Conservation (phyloP, 2,888 invertebrate species). For the Dryocosmus kuriphilus region DNA sequence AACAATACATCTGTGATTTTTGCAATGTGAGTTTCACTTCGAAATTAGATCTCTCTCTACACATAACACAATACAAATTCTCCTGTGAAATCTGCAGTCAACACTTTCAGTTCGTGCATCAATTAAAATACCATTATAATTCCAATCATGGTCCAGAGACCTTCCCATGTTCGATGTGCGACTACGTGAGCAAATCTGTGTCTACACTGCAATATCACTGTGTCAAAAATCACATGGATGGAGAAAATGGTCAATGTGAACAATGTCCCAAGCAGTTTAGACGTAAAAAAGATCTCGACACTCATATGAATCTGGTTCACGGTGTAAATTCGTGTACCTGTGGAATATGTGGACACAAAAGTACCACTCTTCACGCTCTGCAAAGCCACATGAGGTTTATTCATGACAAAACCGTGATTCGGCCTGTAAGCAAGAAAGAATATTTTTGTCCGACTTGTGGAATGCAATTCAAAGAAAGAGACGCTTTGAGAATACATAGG, state of each 20-base stretch:
- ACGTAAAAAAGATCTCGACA: slow-evolving; percentile 74
- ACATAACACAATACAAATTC: background rate
- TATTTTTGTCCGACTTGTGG: slow-evolving; percentile 75
- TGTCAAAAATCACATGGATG: slow-evolving; percentile 74
- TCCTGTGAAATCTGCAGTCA: background rate
- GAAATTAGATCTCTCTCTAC: background rate
- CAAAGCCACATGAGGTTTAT: slow-evolving; percentile 67
- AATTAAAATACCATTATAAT: background rate
- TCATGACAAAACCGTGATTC: slow-evolving; percentile 72
- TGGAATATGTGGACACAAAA: slow-evolving; percentile 66
- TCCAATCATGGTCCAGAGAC: background rate
- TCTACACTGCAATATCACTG: slow-evolving; percentile 73
- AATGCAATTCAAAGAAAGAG: slow-evolving; percentile 74
- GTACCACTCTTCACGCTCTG: slow-evolving; percentile 64
- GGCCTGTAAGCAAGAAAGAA: slow-evolving; percentile 74
- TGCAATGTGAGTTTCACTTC: background rate
- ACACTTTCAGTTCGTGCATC: background rate
- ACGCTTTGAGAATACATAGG: slow-evolving; percentile 75
- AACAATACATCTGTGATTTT: background rate
- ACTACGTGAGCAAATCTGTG: background rate
- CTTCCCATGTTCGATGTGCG: background rate
- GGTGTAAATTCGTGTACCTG: slow-evolving; percentile 49
- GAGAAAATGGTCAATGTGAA: slow-evolving; percentile 72
- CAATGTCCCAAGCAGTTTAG: slow-evolving; percentile 74
- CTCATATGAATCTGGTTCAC: slow-evolving; percentile 76